phyloP scores from a whole-genome alignment of 2,113 vertebrate genomes.

The Thinocorus orbignyianus region DNA sequence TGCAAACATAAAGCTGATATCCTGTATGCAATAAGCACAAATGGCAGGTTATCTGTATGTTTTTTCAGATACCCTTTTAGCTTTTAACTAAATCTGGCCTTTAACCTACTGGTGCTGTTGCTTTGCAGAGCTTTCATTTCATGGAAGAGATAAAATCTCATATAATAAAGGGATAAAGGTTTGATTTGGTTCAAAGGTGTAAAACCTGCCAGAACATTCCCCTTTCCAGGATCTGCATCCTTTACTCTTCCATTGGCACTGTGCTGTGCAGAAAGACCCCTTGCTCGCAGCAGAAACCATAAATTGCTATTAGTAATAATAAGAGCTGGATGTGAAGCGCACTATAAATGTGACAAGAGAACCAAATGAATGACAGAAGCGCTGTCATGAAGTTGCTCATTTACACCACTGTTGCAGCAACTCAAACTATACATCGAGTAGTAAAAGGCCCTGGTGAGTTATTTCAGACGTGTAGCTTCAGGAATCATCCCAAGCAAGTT shows the following conservation, averaged over 20 bases:
- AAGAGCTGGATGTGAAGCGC: not conserved
- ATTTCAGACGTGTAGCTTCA: not conserved
- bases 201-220: not conserved
- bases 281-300: not conserved
- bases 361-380: not conserved
- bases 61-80: not conserved
- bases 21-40: not conserved
- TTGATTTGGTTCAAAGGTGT: not conserved
- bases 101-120: not conserved
- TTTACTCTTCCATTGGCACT: not conserved
- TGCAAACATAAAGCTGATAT: not conserved
- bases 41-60: not conserved
- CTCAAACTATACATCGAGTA: not conserved
- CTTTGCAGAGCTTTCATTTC: not conserved
- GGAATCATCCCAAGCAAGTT: not conserved
- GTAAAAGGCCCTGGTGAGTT: not conserved
- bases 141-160: not conserved
- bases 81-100: not conserved
- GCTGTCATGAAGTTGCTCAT: not conserved
- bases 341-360: not conserved
- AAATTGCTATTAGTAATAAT: not conserved
- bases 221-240: not conserved
- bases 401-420: not conserved
- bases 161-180: not conserved
- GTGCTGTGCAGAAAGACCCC: not conserved